These are phyloP conservation scores for Brachionus rubens DNA, from an alignment of 1,140 invertebrate genomes.

Conservation along the genomic window DNA sequence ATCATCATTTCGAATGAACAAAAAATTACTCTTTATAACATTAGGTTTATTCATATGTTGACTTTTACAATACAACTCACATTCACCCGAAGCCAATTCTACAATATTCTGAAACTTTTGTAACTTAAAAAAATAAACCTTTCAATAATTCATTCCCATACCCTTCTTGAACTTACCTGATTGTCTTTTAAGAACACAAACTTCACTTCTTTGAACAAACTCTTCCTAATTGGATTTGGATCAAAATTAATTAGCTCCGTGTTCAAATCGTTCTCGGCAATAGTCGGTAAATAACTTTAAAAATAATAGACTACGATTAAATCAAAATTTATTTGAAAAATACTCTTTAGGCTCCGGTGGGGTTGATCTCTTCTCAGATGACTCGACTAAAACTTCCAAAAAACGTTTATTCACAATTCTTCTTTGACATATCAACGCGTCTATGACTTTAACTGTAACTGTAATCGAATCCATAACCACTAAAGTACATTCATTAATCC, in stretches of 20 bases:
- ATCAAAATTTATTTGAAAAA: not conserved
- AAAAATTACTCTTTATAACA: not conserved
- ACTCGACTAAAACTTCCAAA: conserved; percentile 63
- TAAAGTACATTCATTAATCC: conserved; percentile 63
- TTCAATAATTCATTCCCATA: not conserved
- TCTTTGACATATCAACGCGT: conserved; percentile 66
- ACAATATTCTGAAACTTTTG: conserved; percentile 43
- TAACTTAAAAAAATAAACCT: not conserved
- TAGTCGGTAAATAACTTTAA: conserved; percentile 59
- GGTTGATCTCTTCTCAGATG: conserved; percentile 55
- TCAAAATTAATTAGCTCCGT: conserved; percentile 63
- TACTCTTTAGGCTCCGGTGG: conserved; percentile 62
- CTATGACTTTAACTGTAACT: conserved; percentile 69
- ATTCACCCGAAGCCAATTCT: conserved; percentile 33
- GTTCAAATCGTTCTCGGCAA: conserved; percentile 64
- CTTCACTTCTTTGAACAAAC: conserved; percentile 65
- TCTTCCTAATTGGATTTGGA: conserved; percentile 61
- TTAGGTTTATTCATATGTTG: not conserved
- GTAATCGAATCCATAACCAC: conserved; percentile 68
- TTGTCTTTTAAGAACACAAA: conserved; percentile 66
- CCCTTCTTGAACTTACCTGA: conserved; percentile 65
- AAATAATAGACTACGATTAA: not conserved
- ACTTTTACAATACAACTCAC: not conserved
- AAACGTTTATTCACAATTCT: conserved; percentile 67
- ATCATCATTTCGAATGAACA: not conserved